Base-by-base conservation (phyloP, 1,140 invertebrate genomes). In the Grapholita molesta region DNA sequence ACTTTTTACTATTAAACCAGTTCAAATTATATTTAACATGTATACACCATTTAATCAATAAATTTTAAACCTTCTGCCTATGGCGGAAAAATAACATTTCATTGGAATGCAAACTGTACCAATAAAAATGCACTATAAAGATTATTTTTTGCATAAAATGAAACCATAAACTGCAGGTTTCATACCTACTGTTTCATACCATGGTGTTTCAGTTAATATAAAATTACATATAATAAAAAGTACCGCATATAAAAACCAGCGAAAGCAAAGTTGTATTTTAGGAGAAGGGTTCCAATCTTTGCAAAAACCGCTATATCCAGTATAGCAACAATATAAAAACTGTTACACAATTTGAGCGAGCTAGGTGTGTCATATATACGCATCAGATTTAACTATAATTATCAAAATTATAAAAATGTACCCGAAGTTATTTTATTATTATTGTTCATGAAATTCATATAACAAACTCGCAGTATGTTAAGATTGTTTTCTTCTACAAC, bases 171-270 rank as follows among this genome's bases (percentile, higher is more conserved):
- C 73, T 82, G 73, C 72, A 73, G 65, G 64, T 65, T 38, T 35
- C 28, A 64, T 64, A 65, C 66, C 74, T 64, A 76, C 72, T 76
- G 70, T 76, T n/a, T n/a, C n/a, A n/a, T n/a, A n/a, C 67, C 72
- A 73, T 74, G 73, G 74, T 77, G 77, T 82, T 79, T 83, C 77
- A 77, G 72, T 83, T 79, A 79, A 77, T 83, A 78, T 85, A 80
- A 86, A 86, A 86, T 86, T 84, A 86, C 80, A 77, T 75, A 78
- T 79, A 80, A 83, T 85, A 84, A 79, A 80, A 78, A 75, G 55
- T 28, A 52, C 24, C 21, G 8, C n/a, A 8, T 24, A 15, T 28
- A 12, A 30, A n/a, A 61, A 12, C 25, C 11, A 28, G 24, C 5
- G 4, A 52, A 61, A 21, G 25, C 30, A 1, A 30, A 61, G 24